These are phyloP conservation scores for Hirundo rustica DNA, from an alignment of 2,797 vertebrate species.

Conservation along the genomic window DNA sequence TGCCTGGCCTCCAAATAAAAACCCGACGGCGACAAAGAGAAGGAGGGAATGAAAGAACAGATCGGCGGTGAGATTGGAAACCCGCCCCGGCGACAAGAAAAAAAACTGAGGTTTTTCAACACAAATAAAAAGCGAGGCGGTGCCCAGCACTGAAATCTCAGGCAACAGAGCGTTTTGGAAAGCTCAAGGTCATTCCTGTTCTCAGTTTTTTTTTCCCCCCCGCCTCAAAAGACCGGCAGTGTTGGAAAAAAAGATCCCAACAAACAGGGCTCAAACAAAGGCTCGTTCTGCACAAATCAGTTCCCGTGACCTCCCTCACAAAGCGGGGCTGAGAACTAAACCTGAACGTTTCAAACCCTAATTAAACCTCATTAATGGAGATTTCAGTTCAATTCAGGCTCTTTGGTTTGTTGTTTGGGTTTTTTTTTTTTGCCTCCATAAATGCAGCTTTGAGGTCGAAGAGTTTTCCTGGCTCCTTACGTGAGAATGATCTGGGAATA, in stretches of 20 bases:
- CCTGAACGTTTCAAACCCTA: background rate
- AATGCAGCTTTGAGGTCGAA: background rate
- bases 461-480: background rate
- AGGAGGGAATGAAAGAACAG: background rate
- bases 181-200: slow-evolving; percentile 10
- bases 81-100: slow-evolving; percentile 26
- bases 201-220: background rate
- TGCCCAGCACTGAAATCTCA: slow-evolving; percentile 36
- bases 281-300: fast-evolving
- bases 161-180: slow-evolving; percentile 19
- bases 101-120: slow-evolving; percentile 27
- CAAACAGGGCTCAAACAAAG: background rate
- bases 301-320: background rate
- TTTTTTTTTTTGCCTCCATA: background rate
- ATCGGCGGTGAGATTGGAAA: slow-evolving; percentile 27
- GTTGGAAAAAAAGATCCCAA: background rate
- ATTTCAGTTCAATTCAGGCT: fast-evolving
- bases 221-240: background rate
- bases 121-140: background rate
- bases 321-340: background rate
- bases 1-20: background rate
- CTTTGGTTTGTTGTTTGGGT: background rate
- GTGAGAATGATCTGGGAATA: background rate
- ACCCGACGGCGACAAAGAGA: no score
- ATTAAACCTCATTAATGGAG: background rate